Base-by-base conservation (phyloP, 1,140 invertebrate species). In the Rhagoletis pomonella region DNA sequence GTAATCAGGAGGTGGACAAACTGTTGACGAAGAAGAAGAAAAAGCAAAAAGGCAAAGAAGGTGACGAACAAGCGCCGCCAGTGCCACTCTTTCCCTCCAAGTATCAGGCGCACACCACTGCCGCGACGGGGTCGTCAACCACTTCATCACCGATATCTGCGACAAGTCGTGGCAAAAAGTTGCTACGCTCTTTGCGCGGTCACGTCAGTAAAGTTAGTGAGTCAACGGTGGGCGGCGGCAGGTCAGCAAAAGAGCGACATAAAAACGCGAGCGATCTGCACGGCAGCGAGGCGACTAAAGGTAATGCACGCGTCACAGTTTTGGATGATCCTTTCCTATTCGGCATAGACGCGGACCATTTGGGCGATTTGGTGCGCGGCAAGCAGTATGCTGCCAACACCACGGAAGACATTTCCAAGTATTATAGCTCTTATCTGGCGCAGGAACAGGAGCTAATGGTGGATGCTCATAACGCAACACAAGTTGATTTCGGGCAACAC, bases 301-400 rank as follows among this genome's bases (percentile, higher is more conserved):
- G 88, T 55, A 91, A 92, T 89, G 92, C 92, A 67, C 89, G 89
- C 50, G 91, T 93, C 19, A 93, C 92, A 9, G 90, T 93, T 55
- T 89, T 93, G 14, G 92, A 93, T 87, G 92, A 93, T 90, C 92
- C 92, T 67, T 93, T 93, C 89, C 90, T 93, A 19, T 92, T 93
- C 39, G 92, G 92, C 88, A 92, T 92, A 87, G 91, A 92, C 87
- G 91, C 90, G 9, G 91, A 92, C 89, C 91, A 92, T 67, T 87
- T 92, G 88, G 90, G 91, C 17, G 91, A 92, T 88, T 88, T 92
- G 86, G 73, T 92, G 39, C 85, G 89, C 0, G 90, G 90, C 86
- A 92, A 92, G 87, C 89, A 89, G n/a, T 77, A 44, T 89, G 3
- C 42, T 87, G 2, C 85, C 69, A 6, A 90, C 89, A n/a, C 90